Conservation (phyloP, 2,888 invertebrate genomes). For the Machimus rusticus region DNA sequence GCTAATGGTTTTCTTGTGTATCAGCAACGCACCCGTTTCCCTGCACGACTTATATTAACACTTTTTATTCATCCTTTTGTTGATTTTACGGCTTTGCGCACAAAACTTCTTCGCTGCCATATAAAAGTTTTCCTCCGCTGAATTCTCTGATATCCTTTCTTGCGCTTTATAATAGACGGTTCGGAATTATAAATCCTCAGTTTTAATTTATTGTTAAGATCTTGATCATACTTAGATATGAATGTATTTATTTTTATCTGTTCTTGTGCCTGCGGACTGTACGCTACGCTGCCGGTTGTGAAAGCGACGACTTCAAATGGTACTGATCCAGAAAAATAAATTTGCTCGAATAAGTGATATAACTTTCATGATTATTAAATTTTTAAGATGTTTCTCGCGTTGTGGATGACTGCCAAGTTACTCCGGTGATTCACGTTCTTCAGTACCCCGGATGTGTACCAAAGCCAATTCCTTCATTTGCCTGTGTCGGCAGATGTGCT, state of each 20-base stretch:
- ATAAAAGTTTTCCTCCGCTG: not conserved
- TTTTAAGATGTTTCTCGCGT: conserved; percentile 41
- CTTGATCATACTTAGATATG: not conserved
- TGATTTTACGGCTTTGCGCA: not conserved
- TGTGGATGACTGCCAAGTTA: conserved; percentile 85
- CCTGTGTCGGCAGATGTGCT: conserved; percentile 88
- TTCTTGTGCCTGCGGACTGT: not conserved
- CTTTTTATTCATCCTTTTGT: not conserved
- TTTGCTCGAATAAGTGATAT: not conserved
- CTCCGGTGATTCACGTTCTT: conserved; percentile 89
- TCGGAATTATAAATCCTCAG: not conserved
- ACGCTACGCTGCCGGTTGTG: not conserved
- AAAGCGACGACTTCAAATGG: conserved; percentile 14
- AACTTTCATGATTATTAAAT: conserved; percentile 8
- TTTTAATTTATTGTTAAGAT: not conserved
- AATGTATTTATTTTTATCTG: conserved; percentile 20
- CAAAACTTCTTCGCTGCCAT: not conserved
- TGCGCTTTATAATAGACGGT: not conserved
- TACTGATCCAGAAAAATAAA: not conserved
- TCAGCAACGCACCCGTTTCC: not conserved
- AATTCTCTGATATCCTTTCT: not conserved
- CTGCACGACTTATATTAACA: not conserved
- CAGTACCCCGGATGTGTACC: conserved; percentile 92
- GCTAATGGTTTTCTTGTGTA: conserved; percentile 30
- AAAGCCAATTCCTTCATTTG: conserved; percentile 92